phyloP scores from a whole-genome alignment of 2,113 vertebrate genomes.

The Aphyosemion australe region DNA sequence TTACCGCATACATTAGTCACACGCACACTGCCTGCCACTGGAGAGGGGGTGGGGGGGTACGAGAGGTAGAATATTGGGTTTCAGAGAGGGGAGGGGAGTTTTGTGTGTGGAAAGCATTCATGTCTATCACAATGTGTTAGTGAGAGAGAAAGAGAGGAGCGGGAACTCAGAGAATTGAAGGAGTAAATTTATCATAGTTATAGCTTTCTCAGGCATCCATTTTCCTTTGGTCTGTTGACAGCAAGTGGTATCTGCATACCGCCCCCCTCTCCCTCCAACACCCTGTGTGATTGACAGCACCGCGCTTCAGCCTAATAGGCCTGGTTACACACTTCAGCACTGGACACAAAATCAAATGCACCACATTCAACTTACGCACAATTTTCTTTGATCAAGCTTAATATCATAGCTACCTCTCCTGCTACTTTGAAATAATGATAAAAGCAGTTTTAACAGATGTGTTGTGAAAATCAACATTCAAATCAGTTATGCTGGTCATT shows the following conservation, averaged over 20 bases:
- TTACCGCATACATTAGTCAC: conserved; percentile 99
- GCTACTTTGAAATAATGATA: neutral
- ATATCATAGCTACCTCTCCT: neutral
- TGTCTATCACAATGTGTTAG: conserved; percentile 69
- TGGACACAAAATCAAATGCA: conserved; percentile 38
- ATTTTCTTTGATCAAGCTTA: neutral
- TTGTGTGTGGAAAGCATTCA: conserved; percentile 68
- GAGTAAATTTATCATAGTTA: conserved; percentile 98
- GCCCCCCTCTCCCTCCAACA: conserved; percentile 23
- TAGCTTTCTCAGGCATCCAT: conserved; percentile 94
- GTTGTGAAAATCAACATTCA: neutral
- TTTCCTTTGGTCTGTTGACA: conserved; percentile 91
- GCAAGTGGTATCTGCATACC: conserved; percentile 77
- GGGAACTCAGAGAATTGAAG: conserved; percentile 60
- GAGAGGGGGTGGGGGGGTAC: conserved; percentile 70
- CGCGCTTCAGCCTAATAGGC: conserved; percentile 48
- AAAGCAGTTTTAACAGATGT: neutral
- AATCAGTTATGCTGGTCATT: neutral
- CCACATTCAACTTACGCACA: neutral
- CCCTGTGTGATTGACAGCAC: conserved; percentile 64
- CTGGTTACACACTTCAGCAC: conserved; percentile 44
- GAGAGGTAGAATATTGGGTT: conserved; percentile 81
- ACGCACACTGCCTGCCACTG: conserved; percentile 50
- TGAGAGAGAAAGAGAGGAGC: conserved; percentile 50
- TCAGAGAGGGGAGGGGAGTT: conserved; percentile 45